Evolutionary conservation across 2,888 invertebrate species (phyloP).

Genomic region (Diadegma fenestrale): DNA sequence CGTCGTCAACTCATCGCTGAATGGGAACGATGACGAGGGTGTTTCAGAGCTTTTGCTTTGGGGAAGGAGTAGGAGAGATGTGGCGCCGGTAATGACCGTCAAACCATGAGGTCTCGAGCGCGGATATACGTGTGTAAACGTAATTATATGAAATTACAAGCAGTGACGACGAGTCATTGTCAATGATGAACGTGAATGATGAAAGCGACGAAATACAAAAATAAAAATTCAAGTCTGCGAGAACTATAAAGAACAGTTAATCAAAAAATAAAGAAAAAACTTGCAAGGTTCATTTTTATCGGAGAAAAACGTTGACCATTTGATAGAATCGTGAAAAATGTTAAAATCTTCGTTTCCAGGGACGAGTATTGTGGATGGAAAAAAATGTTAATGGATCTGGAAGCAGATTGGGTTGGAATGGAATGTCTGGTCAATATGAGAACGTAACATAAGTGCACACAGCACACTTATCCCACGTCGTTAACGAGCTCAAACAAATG

Average conservation of each 20-base stretch:
- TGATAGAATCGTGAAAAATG: not conserved
- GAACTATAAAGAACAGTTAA: not conserved
- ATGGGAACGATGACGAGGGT: conserved; percentile 57
- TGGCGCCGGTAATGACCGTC: conserved; percentile 56
- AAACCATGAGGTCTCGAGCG: conserved; percentile 6
- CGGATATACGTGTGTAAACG: conserved; percentile 1
- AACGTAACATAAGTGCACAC: conserved; percentile 5
- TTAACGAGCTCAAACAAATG: conserved; percentile 48
- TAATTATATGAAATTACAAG: conserved; percentile 10
- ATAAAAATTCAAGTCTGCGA: not conserved
- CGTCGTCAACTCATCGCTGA: conserved; percentile 56
- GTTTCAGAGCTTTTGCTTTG: conserved; percentile 41
- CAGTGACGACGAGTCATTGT: conserved; percentile 34
- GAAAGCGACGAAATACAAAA: not conserved
- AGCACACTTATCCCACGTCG: conserved; percentile 22
- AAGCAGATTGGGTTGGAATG: not conserved
- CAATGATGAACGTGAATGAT: conserved; percentile 30
- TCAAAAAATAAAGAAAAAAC: not conserved
- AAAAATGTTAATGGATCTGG: conserved; percentile 9
- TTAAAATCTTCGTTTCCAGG: not conserved
- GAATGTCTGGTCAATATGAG: conserved; percentile 4
- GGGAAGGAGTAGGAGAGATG: not conserved
- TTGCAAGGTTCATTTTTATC: not conserved
- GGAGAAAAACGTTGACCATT: not conserved
- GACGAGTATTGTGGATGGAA: not conserved